phyloP scores from a whole-genome alignment of 1,140 invertebrate species.

The Camponotus vicinus region DNA sequence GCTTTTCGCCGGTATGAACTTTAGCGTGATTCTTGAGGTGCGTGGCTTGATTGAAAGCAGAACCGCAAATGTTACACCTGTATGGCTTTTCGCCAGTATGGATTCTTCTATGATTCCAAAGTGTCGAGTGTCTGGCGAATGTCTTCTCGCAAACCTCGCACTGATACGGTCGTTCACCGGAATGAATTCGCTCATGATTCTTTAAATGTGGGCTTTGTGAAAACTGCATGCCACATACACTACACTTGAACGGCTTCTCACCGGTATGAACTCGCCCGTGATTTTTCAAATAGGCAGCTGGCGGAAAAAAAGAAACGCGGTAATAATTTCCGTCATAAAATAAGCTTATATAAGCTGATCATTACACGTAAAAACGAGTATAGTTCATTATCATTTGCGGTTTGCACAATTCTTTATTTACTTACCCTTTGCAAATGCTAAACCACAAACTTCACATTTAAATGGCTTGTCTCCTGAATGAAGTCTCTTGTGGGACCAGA shows the following conservation, averaged over 20 bases:
- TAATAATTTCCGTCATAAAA: constrained; percentile 10
- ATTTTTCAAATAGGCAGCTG: constrained; percentile 96
- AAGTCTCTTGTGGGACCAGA: constrained; percentile 94
- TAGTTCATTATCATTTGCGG: not conserved
- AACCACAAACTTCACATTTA: constrained; percentile 96
- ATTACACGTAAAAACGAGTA: not conserved
- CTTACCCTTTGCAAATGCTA: constrained; percentile 94
- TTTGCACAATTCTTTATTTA: constrained; percentile 6
- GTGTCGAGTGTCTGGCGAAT: constrained; percentile 93
- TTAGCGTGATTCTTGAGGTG: constrained; percentile 95
- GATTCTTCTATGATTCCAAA: constrained; percentile 97
- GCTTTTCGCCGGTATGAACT: constrained; percentile 90
- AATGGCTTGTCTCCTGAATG: constrained; percentile 96
- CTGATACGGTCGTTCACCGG: constrained; percentile 95
- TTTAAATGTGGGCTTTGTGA: constrained; percentile 96
- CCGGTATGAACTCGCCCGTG: constrained; percentile 94
- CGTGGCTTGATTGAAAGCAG: constrained; percentile 95
- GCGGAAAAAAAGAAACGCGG: constrained; percentile 22
- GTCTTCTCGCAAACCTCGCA: constrained; percentile 97
- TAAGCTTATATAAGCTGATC: constrained; percentile 12
- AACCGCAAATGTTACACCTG: constrained; percentile 93
- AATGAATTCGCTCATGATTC: constrained; percentile 97
- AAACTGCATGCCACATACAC: constrained; percentile 95
- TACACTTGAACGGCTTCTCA: constrained; percentile 95
- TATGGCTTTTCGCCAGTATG: constrained; percentile 97